These are phyloP conservation scores for Drosophila mauritiana DNA, from an alignment of 1,140 invertebrate species.

Conservation along the genomic window DNA sequence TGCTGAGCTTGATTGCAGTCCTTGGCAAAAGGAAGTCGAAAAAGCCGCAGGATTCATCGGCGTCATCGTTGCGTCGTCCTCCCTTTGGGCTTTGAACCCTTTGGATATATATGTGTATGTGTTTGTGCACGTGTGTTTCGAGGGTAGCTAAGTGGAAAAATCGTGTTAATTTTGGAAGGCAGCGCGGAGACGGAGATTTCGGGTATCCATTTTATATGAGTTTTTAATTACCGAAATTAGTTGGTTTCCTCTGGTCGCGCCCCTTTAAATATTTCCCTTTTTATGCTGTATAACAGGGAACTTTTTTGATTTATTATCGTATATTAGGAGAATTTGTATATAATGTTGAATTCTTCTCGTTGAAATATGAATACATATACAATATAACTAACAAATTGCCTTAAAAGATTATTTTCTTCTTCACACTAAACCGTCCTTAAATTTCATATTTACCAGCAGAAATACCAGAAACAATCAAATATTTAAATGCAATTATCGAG, in stretches of 20 bases:
- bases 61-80: slow-evolving; percentile 39
- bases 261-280: slow-evolving; percentile 1
- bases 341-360: no score
- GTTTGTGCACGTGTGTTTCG: slow-evolving; percentile 6
- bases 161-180: slow-evolving; percentile 77
- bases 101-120: not conserved
- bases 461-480: slow-evolving; percentile 42
- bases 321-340: not conserved
- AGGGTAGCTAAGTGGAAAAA: slow-evolving; percentile 72
- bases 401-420: not conserved
- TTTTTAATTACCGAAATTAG: slow-evolving; percentile 84
- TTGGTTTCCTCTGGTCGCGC: slow-evolving; percentile 40
- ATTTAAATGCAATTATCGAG: slow-evolving; percentile 74
- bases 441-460: no score
- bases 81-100: slow-evolving; percentile 37
- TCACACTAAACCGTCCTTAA: no score
- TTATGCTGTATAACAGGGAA: not conserved
- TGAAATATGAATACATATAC: no score
- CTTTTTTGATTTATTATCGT: slow-evolving; percentile 1
- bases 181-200: slow-evolving; percentile 47
- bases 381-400: not conserved
- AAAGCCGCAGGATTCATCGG: slow-evolving; percentile 56
- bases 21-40: slow-evolving; percentile 38
- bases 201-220: slow-evolving; percentile 78
- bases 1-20: slow-evolving; percentile 48